Conservation (phyloP, 2,113 vertebrate species). For the Lasiurus cinereus region DNA sequence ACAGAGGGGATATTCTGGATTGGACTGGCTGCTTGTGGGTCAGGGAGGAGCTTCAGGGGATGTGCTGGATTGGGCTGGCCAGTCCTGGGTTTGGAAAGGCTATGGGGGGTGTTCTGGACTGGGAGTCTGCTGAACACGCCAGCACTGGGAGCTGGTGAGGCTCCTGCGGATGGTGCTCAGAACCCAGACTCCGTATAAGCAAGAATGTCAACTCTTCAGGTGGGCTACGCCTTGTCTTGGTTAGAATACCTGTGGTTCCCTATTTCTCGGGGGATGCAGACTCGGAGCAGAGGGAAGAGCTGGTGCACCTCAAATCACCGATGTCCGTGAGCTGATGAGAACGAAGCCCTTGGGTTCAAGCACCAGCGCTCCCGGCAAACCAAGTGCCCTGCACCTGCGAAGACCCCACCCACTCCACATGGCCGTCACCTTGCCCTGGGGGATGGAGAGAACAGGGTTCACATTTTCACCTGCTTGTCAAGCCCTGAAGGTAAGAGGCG, state of each 20-base stretch:
- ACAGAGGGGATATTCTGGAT: too few species aligned
- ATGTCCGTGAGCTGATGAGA: not conserved
- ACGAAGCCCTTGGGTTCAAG: not conserved
- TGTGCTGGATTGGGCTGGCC: too few species aligned
- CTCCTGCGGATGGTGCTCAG: not conserved
- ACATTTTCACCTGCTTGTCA: not conserved
- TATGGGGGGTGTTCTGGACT: too few species aligned
- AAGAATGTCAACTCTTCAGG: fast-evolving
- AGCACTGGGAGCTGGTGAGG: fast-evolving
- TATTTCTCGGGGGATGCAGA: not conserved
- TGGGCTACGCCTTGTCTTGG: not conserved
- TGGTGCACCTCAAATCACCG: not conserved
- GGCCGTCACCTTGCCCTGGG: fast-evolving
- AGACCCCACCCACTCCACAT: not conserved
- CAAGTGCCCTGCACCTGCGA: not conserved
- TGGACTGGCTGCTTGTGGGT: too few species aligned
- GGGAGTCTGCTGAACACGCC: fast-evolving
- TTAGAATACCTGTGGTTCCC: not conserved
- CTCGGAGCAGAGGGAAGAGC: not conserved
- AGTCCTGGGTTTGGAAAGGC: fast-evolving
- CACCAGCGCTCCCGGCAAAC: too few species aligned
- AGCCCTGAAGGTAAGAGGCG: not conserved
- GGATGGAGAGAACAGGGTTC: not conserved
- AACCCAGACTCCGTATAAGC: not conserved
- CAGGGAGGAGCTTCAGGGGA: too few species aligned